Evolutionary conservation across 1,140 invertebrate species (phyloP).

Genomic region (Papilio dardanus): DNA sequence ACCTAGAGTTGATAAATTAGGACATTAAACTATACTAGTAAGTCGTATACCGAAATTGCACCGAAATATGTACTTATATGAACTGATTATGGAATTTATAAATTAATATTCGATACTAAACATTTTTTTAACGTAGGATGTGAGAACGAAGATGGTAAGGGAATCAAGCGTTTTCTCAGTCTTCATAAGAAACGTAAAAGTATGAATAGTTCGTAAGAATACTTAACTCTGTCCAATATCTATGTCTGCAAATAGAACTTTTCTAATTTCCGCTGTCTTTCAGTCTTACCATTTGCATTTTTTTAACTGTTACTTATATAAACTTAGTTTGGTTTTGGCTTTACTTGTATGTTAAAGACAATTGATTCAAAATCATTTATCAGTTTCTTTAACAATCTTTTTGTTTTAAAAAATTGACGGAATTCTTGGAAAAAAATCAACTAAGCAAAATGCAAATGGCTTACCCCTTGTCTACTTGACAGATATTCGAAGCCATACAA

Average conservation of each 20-base stretch:
- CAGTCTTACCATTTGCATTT: not conserved
- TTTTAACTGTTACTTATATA: no score
- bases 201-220: not conserved
- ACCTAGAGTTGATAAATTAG: not conserved
- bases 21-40: no score
- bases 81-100: no score
- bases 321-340: no score
- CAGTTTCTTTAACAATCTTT: no score
- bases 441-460: not conserved
- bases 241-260: not conserved
- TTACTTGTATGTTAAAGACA: no score
- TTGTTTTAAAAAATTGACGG: not conserved
- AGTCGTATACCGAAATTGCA: no score
- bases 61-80: not conserved
- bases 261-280: not conserved
- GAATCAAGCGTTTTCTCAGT: not conserved
- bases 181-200: not conserved
- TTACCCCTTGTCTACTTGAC: not conserved
- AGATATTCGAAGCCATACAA: not conserved
- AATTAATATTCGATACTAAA: no score
- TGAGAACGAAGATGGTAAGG: no score
- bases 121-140: no score
- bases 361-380: no score
- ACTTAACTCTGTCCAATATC: no score
- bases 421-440: constrained; percentile 3